A percentile compares a stretch with the other conserved stretches of the same genome.
These are phyloP conservation scores for Chrysolina americana DNA, from an alignment of 2,888 invertebrate genomes.

Conservation along the genomic window DNA sequence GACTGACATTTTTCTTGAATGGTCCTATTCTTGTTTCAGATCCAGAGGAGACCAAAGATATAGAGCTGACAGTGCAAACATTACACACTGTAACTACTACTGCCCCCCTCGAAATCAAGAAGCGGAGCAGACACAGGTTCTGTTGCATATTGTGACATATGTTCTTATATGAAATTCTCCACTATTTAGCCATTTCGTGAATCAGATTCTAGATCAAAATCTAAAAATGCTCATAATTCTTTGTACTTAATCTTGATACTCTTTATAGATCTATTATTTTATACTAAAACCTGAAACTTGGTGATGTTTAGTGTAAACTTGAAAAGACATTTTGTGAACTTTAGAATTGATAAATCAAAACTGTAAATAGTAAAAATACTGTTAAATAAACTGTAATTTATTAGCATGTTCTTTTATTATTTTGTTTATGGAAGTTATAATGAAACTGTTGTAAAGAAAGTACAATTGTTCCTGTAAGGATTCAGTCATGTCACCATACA, in stretches of 20 bases:
- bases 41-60: constrained; percentile 86
- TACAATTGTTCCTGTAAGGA: no score
- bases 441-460: no score
- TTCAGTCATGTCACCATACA: no score
- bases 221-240: constrained; percentile 40
- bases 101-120: constrained; percentile 71
- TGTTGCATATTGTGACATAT: constrained; percentile 69
- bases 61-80: constrained; percentile 90
- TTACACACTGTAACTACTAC: constrained; percentile 73
- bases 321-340: constrained; percentile 59
- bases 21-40: constrained; percentile 69
- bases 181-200: constrained; percentile 2
- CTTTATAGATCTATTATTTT: constrained; percentile 42
- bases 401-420: not conserved
- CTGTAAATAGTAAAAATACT: constrained; percentile 55
- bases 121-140: constrained; percentile 66
- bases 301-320: constrained; percentile 29
- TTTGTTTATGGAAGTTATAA: not conserved
- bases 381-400: constrained; percentile 42
- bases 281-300: constrained; percentile 48
- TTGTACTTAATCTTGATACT: constrained; percentile 28
- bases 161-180: not conserved
- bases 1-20: not conserved
- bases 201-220: constrained; percentile 45
- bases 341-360: constrained; percentile 56